Evolutionary conservation across 2,888 invertebrate genomes (phyloP).

Genomic region (Brenthis hecate): DNA sequence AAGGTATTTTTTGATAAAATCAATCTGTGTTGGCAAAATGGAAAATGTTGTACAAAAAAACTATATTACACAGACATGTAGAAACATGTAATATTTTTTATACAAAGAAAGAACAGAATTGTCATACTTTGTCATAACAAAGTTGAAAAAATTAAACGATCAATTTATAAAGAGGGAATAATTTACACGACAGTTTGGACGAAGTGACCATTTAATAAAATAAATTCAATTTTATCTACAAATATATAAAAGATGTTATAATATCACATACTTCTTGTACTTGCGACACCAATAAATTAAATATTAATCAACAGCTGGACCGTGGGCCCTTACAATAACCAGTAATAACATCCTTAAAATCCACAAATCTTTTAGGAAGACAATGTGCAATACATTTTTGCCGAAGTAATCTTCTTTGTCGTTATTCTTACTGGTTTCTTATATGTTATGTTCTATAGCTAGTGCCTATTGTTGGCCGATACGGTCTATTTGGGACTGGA

Average conservation of each 20-base stretch:
- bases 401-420: neutral
- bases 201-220: constrained; percentile 51
- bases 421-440: constrained; percentile 30
- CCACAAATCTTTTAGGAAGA: neutral
- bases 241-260: constrained; percentile 74
- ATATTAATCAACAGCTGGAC: constrained; percentile 45
- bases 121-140: too few species aligned
- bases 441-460: constrained; percentile 19
- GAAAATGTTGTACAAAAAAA: too few species aligned
- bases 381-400: neutral
- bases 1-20: too few species aligned
- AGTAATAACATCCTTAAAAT: constrained; percentile 33
- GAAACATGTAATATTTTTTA: too few species aligned
- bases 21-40: too few species aligned
- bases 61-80: too few species aligned
- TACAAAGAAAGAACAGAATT: too few species aligned
- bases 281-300: constrained; percentile 76
- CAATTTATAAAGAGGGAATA: neutral
- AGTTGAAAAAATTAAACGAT: neutral
- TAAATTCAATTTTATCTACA: constrained; percentile 69
- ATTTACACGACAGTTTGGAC: constrained; percentile 25
- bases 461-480: constrained; percentile 84
- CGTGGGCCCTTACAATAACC: constrained; percentile 35
- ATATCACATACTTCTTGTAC: constrained; percentile 70
- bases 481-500: constrained; percentile 92